Evolutionary conservation across 2,888 invertebrate species (phyloP).

Genomic region (Limenitis camilla): DNA sequence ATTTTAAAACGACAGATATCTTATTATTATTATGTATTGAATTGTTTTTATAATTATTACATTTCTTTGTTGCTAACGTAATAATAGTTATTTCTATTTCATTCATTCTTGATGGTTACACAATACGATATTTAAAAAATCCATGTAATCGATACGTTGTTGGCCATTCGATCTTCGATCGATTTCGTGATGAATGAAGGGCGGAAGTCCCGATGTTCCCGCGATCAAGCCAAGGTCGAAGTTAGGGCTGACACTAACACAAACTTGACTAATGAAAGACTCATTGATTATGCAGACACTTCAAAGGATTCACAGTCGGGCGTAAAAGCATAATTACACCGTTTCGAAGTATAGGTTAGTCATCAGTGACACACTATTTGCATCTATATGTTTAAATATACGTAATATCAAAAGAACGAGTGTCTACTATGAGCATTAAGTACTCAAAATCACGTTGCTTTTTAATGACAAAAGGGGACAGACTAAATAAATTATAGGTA

Average conservation of each 20-base stretch:
- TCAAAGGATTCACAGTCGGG: constrained; percentile 11
- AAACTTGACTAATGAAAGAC: constrained; percentile 16
- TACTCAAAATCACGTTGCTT: too few relatives aligned
- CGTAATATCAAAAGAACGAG: too few relatives aligned
- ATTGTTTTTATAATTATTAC: too few relatives aligned
- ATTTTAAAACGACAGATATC: too few relatives aligned
- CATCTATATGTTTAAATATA: too few relatives aligned
- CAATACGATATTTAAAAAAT: constrained; percentile 20
- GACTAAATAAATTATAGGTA: too few relatives aligned
- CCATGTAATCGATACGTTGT: constrained; percentile 58
- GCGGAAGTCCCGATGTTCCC: constrained; percentile 53
- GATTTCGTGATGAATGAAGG: constrained; percentile 63
- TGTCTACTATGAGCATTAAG: too few relatives aligned
- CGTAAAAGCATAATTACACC: not conserved
- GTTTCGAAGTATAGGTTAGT: constrained; percentile 2
- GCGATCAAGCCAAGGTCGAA: constrained; percentile 28
- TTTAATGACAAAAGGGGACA: too few relatives aligned
- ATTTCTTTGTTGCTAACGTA: not conserved
- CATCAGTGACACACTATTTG: not conserved
- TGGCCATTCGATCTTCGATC: constrained; percentile 56
- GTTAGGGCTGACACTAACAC: constrained; percentile 20
- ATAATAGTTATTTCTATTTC: not conserved
- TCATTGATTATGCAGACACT: constrained; percentile 19
- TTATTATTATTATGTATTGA: too few relatives aligned
- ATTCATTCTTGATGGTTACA: constrained; percentile 8